phyloP scores from a whole-genome alignment of 2,113 vertebrate species.

The Climacteris rufus region DNA sequence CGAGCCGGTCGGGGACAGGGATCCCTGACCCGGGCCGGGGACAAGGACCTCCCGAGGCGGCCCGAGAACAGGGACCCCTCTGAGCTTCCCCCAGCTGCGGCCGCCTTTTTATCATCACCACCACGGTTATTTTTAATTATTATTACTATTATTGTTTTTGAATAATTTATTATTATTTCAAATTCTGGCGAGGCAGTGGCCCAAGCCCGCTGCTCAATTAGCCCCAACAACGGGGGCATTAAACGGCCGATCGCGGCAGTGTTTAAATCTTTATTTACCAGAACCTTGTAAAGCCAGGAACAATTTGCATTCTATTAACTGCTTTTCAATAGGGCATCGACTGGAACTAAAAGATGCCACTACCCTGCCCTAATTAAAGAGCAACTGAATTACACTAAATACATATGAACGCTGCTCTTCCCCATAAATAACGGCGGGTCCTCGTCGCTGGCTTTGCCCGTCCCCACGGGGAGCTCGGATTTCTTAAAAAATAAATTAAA shows the following conservation, averaged over 20 bases:
- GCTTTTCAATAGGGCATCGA: conserved; percentile 95
- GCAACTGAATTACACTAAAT: conserved; percentile 83
- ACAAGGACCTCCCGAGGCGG: background rate
- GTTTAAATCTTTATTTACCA: conserved; percentile 97
- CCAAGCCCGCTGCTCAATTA: conserved; percentile 83
- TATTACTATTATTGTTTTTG: background rate
- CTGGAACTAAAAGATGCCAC: conserved; percentile 95
- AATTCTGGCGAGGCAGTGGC: conserved; percentile 70
- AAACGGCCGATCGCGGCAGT: conserved; percentile 85
- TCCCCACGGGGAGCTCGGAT: background rate
- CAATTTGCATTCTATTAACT: conserved; percentile 97
- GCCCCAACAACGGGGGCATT: conserved; percentile 88
- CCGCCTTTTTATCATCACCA: background rate
- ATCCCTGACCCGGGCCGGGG: background rate
- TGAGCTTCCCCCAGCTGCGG: background rate
- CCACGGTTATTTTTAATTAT: background rate
- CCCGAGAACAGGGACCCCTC: background rate
- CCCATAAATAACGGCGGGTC: conserved; percentile 58
- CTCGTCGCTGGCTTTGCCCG: background rate
- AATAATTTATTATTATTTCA: background rate
- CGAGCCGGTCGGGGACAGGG: background rate
- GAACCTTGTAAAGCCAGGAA: conserved; percentile 88
- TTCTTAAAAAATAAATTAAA: background rate
- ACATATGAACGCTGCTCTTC: conserved; percentile 57
- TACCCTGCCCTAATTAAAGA: conserved; percentile 87